Percentiles rank a stretch among this genome's conserved stretches.
Conservation (phyloP, 2,888 invertebrate genomes). For the Hyles lineata region DNA sequence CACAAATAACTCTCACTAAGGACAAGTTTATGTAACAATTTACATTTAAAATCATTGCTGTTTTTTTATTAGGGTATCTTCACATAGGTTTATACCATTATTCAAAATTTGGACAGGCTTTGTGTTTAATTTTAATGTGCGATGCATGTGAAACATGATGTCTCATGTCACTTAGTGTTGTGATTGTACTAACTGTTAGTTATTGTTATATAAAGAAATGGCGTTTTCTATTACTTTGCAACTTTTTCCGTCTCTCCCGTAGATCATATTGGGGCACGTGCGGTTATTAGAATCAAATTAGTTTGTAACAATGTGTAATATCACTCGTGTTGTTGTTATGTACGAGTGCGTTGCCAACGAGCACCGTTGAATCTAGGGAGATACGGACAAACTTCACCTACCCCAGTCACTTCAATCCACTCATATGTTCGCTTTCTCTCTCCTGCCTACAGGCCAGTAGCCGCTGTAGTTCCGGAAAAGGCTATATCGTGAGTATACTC, state of each 20-base stretch:
- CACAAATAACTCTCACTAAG: conserved; percentile 20
- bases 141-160: conserved; percentile 57
- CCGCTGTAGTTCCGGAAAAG: conserved; percentile 96
- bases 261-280: conserved; percentile 25
- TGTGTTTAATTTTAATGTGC: conserved; percentile 26
- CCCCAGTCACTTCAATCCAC: conserved; percentile 78
- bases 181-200: conserved; percentile 50
- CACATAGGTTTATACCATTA: background rate
- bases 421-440: conserved; percentile 85
- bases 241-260: conserved; percentile 63
- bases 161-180: conserved; percentile 61
- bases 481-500: conserved; percentile 95
- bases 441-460: conserved; percentile 92
- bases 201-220: conserved; percentile 35
- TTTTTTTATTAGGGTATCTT: background rate
- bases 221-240: conserved; percentile 64
- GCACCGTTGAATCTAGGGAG: conserved; percentile 51
- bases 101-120: conserved; percentile 1
- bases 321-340: conserved; percentile 17
- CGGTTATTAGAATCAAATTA: background rate
- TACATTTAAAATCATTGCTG: background rate
- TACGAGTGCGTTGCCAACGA: conserved; percentile 24
- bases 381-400: conserved; percentile 70
- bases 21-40: background rate
- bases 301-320: conserved; percentile 8